phyloP scores from a whole-genome alignment of 2,113 vertebrate genomes.

The Stegostoma tigrinum region DNA sequence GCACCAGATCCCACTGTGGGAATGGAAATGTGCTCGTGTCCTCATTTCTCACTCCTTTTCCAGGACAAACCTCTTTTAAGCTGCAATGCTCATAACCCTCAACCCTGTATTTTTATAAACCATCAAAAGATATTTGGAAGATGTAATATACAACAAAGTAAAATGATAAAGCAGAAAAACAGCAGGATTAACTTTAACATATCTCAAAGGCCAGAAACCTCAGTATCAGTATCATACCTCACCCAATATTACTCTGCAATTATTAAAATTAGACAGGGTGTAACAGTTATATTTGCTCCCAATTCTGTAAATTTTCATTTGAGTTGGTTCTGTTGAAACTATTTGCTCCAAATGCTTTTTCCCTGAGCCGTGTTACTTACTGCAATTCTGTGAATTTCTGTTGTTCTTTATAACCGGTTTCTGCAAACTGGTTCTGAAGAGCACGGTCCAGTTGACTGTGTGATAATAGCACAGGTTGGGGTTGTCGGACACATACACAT shows the following conservation, averaged over 20 bases:
- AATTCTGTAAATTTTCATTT: background rate
- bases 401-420: conserved; percentile 84
- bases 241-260: background rate
- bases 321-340: background rate
- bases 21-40: background rate
- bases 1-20: background rate
- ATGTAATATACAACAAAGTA: background rate
- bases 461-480: conserved; percentile 89
- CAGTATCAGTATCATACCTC: background rate
- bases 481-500: conserved; percentile 93
- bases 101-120: background rate
- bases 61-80: conserved; percentile 33
- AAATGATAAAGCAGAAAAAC: background rate
- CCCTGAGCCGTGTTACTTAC: conserved; percentile 63
- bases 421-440: conserved; percentile 78
- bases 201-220: background rate
- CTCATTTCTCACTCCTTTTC: conserved; percentile 7
- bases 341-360: background rate
- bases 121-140: background rate
- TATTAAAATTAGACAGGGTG: background rate
- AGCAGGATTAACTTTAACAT: background rate
- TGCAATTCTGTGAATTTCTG: conserved; percentile 76
- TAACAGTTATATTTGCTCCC: background rate
- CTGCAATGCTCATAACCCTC: conserved; percentile 5
- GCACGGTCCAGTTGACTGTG: conserved; percentile 89